Percentiles rank a stretch among this genome's conserved stretches.
Conservation (phyloP, 23 tunicate species). For the Styela clava region DNA sequence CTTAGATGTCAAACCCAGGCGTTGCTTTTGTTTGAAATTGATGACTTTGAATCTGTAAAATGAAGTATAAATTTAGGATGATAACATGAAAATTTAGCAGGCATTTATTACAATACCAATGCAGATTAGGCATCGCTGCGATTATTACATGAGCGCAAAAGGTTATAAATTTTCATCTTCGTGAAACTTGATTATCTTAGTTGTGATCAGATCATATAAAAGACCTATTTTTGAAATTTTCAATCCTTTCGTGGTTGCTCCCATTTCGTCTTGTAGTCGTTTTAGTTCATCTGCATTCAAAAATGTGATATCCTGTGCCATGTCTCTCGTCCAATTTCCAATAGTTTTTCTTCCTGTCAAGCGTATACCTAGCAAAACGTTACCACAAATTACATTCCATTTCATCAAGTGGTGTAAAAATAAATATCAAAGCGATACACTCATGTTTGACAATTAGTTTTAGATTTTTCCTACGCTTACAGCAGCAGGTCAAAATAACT, state of each 20-base stretch:
- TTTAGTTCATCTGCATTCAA: conserved; percentile 55
- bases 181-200: too few relatives aligned
- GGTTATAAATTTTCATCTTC: too few relatives aligned
- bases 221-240: background rate
- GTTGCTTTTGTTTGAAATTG: too few relatives aligned
- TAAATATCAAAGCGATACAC: background rate
- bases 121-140: too few relatives aligned
- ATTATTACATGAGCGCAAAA: too few relatives aligned
- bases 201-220: too few relatives aligned
- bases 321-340: conserved; percentile 84
- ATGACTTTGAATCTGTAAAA: too few relatives aligned
- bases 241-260: background rate
- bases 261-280: conserved; percentile 60
- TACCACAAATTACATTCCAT: background rate
- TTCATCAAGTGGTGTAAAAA: background rate
- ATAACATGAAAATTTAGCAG: too few relatives aligned
- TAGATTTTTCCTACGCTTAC: conserved; percentile 33
- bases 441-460: conserved; percentile 26
- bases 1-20: too few relatives aligned
- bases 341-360: conserved; percentile 63
- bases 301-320: conserved; percentile 69
- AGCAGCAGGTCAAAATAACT: too few relatives aligned
- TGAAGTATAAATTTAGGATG: too few relatives aligned
- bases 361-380: conserved; percentile 31
- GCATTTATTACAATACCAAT: too few relatives aligned